Evolutionary conservation across 2,113 vertebrate genomes (phyloP).

Genomic region (Hepsetus odoe): DNA sequence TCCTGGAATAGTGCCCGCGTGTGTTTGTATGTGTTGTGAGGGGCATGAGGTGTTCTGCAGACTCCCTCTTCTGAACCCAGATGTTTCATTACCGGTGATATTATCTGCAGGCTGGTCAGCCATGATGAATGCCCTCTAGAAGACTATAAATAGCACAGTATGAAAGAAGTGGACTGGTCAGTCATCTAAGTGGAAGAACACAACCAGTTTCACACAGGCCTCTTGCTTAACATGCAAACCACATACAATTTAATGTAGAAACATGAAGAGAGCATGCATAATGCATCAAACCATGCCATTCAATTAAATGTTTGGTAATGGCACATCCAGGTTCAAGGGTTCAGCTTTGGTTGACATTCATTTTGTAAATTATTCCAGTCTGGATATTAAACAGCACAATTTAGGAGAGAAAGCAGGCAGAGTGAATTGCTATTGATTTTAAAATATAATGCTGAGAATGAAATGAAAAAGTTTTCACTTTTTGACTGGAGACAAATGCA

Average conservation of each 20-base stretch:
- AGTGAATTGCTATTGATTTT: no score
- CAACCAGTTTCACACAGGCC: constrained; percentile 15
- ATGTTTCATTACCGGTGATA: constrained; percentile 49
- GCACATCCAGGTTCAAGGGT: neutral
- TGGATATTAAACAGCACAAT: neutral
- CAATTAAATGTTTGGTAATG: neutral
- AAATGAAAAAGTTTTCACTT: no score
- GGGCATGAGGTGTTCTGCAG: constrained; percentile 33
- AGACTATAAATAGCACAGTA: constrained; percentile 44
- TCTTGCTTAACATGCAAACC: neutral
- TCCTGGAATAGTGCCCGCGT: constrained; percentile 63
- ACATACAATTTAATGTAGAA: neutral
- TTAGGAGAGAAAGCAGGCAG: neutral
- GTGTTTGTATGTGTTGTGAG: constrained; percentile 22
- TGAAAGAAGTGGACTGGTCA: constrained; percentile 44
- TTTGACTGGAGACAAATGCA: no score
- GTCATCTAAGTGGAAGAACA: constrained; percentile 36
- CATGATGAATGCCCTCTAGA: constrained; percentile 66
- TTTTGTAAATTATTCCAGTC: neutral
- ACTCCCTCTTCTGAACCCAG: constrained; percentile 44
- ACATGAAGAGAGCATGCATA: neutral
- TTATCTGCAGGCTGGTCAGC: constrained; percentile 51
- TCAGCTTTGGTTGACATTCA: neutral
- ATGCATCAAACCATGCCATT: neutral
- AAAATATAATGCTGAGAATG: neutral